These are phyloP conservation scores for Tinea pellionella DNA, from an alignment of 2,888 invertebrate genomes.

Conservation along the genomic window DNA sequence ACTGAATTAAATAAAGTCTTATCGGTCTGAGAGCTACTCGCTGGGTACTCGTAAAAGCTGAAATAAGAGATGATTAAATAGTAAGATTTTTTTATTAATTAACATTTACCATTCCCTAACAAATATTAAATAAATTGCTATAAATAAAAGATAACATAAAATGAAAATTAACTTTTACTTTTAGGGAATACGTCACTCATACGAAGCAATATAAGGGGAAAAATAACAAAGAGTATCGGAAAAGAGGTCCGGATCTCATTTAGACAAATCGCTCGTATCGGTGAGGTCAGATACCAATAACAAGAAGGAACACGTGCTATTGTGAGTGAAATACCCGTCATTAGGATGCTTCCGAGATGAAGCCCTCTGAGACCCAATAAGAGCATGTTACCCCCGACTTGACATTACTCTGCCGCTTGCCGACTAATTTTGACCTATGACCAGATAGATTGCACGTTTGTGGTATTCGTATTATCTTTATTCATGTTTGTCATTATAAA, in stretches of 20 bases:
- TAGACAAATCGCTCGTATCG: constrained; percentile 68
- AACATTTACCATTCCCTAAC: neutral
- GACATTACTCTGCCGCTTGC: constrained; percentile 5
- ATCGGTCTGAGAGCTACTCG: neutral
- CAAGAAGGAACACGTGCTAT: constrained; percentile 61
- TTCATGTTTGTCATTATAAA: neutral
- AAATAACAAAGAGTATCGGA: constrained; percentile 47
- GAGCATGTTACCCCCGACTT: neutral
- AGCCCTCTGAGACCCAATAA: constrained; percentile 7
- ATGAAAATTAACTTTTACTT: neutral
- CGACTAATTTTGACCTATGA: constrained; percentile 13
- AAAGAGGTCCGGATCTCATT: constrained; percentile 63
- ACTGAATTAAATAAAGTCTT: constrained; percentile 12
- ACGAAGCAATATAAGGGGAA: constrained; percentile 22
- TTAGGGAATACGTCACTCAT: constrained; percentile 10
- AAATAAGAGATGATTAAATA: neutral
- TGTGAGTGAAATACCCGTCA: constrained; percentile 55
- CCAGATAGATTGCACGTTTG: neutral
- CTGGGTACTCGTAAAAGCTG: neutral
- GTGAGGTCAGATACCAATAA: constrained; percentile 68
- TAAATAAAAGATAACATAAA: neutral
- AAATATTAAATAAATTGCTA: neutral
- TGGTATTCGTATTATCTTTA: neutral
- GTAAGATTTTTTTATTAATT: neutral
- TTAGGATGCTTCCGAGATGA: constrained; percentile 56